phyloP scores from a whole-genome alignment of 2,888 invertebrate genomes.

The Sinhomidia bicolor region DNA sequence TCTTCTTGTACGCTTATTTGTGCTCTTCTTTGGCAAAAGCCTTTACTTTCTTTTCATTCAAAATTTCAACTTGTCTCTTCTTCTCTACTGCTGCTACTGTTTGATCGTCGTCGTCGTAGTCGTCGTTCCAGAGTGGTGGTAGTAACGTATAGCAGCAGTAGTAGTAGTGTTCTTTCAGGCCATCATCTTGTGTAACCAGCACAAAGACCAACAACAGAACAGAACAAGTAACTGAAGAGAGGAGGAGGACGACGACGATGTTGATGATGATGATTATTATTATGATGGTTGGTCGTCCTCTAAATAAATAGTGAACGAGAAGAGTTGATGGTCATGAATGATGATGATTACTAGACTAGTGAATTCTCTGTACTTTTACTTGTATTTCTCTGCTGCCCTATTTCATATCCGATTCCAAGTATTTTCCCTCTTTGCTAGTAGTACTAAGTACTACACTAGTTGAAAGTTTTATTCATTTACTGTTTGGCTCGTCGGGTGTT shows the following conservation, averaged over 20 bases:
- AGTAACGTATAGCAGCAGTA: too few relatives aligned
- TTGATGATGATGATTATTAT: slow-evolving; percentile 25
- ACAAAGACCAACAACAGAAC: not conserved
- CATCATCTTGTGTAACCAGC: slow-evolving; percentile 39
- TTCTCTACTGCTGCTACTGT: too few relatives aligned
- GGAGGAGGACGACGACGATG: not conserved
- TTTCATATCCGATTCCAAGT: slow-evolving; percentile 27
- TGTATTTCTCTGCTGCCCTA: not conserved
- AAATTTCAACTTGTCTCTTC: slow-evolving; percentile 64
- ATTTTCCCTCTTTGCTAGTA: too few relatives aligned
- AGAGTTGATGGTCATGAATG: slow-evolving; percentile 12
- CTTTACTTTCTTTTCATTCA: slow-evolving; percentile 66
- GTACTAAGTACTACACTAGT: too few relatives aligned
- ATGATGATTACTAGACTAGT: not conserved
- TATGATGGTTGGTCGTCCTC: slow-evolving; percentile 20
- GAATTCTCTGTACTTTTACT: not conserved
- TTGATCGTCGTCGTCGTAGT: slow-evolving; percentile 29
- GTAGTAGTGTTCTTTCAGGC: slow-evolving; percentile 11
- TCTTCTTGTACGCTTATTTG: slow-evolving; percentile 39
- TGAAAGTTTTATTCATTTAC: too few relatives aligned
- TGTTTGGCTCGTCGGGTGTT: too few relatives aligned
- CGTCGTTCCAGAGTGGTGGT: too few relatives aligned
- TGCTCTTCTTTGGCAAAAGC: slow-evolving; percentile 62
- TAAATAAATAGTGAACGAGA: not conserved
- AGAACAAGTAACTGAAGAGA: not conserved